Base-by-base conservation (phyloP, 2,113 vertebrate genomes). In the Desmodus rotundus region DNA sequence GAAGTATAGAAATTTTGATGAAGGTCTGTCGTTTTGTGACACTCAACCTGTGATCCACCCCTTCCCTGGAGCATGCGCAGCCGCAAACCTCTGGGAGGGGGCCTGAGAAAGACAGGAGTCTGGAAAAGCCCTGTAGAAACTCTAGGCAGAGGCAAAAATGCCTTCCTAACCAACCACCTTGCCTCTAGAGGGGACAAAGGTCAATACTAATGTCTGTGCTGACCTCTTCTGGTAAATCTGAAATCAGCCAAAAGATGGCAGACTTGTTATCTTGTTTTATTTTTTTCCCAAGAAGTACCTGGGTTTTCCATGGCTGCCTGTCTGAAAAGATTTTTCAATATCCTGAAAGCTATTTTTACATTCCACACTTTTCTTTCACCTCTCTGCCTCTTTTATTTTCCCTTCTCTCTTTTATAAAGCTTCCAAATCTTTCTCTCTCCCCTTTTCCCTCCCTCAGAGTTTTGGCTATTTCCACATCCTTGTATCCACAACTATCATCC, bases 181-280 rank as follows among this genome's bases (percentile, higher is more conserved):
- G 31, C 73, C 61, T 61, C 6, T 22, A 8, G 36, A 4, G 26
- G 56, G 16, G 12, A 17, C 12, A 70, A 76, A 84, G 81, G 61
- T 41, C 24, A 20, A 70, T 41, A 38, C 4, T 9, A 58, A 63
- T 43, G 7, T 52, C 52, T 88, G 73, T 95, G 67, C 56, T 97
- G 61, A 93, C 78, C 73, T 91, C 78, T 91, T 89, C 74, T 54
- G 54, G 87, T 11, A 56, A 88, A 89, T 93, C 20, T 58, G 38
- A 96, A 95, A 43, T 54, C 54, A 93, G 28, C 28, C 74, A 73
- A 77, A 92, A 91, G 67, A 67, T 74, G 47, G 26, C 4, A 65
- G 13, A n/a, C 73, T 77, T 56, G n/a, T 36, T 50, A n/a, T 58
- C 10, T 24, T 58, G 56, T 58, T 58, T 58, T 24, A 8, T 58